These are phyloP conservation scores for Eumacrocentrus americanus DNA, from an alignment of 2,888 invertebrate genomes.

Conservation along the genomic window DNA sequence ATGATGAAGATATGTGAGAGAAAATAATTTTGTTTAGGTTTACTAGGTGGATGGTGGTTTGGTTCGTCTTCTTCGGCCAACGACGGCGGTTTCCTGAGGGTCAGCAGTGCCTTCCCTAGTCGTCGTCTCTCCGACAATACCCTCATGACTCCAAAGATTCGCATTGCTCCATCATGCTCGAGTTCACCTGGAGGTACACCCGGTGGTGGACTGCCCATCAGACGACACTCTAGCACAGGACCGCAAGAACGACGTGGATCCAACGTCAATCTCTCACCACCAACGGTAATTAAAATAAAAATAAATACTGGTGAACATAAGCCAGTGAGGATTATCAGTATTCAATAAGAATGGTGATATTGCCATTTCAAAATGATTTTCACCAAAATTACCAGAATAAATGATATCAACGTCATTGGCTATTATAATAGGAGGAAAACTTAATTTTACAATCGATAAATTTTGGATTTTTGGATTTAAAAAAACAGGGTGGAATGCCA, in stretches of 20 bases:
- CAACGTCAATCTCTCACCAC: slow-evolving; percentile 84
- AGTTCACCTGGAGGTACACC: slow-evolving; percentile 77
- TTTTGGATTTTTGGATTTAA: neutral
- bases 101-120: slow-evolving; percentile 78
- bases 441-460: neutral
- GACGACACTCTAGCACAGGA: slow-evolving; percentile 90
- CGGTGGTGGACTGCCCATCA: slow-evolving; percentile 78
- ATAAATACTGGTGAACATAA: no score
- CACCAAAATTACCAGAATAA: no score
- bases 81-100: slow-evolving; percentile 78
- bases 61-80: slow-evolving; percentile 84
- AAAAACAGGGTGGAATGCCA: slow-evolving; percentile 81
- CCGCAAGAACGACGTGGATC: slow-evolving; percentile 87
- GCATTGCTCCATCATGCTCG: slow-evolving; percentile 86
- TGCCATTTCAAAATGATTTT: no score
- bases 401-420: no score
- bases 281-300: slow-evolving; percentile 76
- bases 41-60: slow-evolving; percentile 83
- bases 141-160: slow-evolving; percentile 87
- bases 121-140: slow-evolving; percentile 91
- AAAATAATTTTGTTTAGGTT: slow-evolving; percentile 61
- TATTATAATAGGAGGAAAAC: neutral
- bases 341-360: no score
- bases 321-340: no score
- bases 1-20: no score